Percentiles rank a stretch among this genome's conserved stretches.
Evolutionary conservation across 2,797 vertebrate genomes (phyloP).

Genomic region (Sebastes umbrosus): DNA sequence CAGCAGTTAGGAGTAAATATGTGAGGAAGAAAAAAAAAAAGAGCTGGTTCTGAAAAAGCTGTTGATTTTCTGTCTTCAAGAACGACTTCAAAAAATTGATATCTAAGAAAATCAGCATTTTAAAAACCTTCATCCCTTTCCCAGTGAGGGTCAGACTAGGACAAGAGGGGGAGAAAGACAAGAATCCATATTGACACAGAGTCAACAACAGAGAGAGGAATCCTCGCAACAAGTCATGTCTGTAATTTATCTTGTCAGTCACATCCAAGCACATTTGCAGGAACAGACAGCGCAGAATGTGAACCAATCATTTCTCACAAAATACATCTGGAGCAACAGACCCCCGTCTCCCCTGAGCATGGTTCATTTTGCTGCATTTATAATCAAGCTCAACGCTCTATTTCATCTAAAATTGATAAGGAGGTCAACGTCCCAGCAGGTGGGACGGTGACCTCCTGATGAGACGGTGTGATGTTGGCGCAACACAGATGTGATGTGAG

Average conservation of each 20-base stretch:
- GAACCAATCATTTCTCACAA: constrained; percentile 42
- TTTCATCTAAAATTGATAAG: constrained; percentile 58
- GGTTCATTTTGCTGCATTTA: constrained; percentile 55
- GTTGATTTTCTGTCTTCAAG: not conserved
- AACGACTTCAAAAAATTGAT: not conserved
- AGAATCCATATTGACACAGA: constrained; percentile 23
- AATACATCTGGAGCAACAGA: constrained; percentile 29
- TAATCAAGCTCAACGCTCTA: constrained; percentile 45
- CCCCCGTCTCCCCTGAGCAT: constrained; percentile 28
- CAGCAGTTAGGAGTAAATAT: constrained; percentile 29
- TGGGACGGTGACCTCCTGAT: constrained; percentile 41
- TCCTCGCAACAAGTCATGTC: constrained; percentile 12
- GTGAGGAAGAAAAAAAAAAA: not conserved
- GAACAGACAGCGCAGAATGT: constrained; percentile 21
- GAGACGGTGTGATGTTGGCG: constrained; percentile 19
- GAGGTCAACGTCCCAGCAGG: constrained; percentile 54
- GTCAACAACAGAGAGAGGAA: constrained; percentile 36
- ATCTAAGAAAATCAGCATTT: not conserved
- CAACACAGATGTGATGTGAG: constrained; percentile 24
- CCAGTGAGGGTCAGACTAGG: constrained; percentile 30
- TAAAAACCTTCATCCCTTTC: not conserved
- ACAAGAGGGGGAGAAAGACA: not conserved
- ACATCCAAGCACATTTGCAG: constrained; percentile 17
- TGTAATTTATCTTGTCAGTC: constrained; percentile 48
- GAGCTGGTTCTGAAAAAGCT: not conserved